phyloP scores from a whole-genome alignment of 2,113 vertebrate species.

The Ctenomys sociabilis region DNA sequence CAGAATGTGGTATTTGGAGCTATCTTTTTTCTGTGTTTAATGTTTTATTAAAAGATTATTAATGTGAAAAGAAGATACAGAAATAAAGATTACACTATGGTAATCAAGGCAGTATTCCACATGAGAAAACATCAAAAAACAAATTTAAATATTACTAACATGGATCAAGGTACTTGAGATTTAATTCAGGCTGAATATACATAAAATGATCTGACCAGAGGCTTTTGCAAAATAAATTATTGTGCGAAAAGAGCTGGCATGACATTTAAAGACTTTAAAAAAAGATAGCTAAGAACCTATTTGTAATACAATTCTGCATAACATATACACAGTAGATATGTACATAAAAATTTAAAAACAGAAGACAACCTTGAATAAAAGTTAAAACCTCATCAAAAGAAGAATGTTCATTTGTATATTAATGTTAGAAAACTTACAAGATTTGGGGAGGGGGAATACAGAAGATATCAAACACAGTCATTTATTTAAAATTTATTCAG shows the following conservation, averaged over 20 bases:
- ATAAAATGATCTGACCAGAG: too few species aligned
- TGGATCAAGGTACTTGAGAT: too few species aligned
- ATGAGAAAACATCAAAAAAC: too few species aligned
- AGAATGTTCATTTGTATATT: background rate
- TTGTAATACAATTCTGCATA: background rate
- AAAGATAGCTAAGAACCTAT: background rate
- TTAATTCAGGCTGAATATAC: too few species aligned
- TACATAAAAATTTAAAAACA: background rate
- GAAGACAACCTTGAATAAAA: background rate
- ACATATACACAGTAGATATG: background rate
- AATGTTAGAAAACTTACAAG: background rate
- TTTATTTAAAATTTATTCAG: background rate
- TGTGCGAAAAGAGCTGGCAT: background rate
- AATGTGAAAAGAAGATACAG: too few species aligned
- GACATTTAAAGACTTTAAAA: background rate
- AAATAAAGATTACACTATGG: too few species aligned
- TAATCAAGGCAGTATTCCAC: too few species aligned
- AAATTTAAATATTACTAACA: too few species aligned
- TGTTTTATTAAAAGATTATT: background rate
- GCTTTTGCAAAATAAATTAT: too few species aligned
- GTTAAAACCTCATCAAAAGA: background rate
- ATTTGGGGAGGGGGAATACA: background rate
- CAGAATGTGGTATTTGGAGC: background rate
- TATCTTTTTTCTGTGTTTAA: background rate
- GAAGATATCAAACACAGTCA: background rate